phyloP scores from a whole-genome alignment of 2,113 vertebrate genomes.

The Pimephales promelas region DNA sequence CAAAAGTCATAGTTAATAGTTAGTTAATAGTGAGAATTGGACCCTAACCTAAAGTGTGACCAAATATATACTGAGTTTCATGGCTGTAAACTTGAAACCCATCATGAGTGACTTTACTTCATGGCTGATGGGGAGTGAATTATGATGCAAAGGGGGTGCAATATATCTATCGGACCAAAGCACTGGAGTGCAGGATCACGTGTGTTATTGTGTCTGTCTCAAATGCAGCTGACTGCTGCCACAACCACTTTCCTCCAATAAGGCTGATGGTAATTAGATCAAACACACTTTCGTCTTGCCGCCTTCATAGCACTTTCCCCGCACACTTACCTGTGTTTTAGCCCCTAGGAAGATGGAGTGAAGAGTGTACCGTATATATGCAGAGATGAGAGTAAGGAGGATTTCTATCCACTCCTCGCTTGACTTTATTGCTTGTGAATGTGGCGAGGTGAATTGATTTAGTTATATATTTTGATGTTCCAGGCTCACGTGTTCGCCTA shows the following conservation, averaged over 20 bases:
- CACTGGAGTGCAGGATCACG: conserved; percentile 16
- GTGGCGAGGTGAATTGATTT: conserved; percentile 65
- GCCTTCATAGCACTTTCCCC: conserved; percentile 36
- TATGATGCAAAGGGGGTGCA: background rate
- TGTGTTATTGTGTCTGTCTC: conserved; percentile 54
- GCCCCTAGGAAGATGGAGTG: background rate
- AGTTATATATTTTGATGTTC: conserved; percentile 61
- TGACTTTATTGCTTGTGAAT: conserved; percentile 40
- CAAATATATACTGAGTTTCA: background rate
- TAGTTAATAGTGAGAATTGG: no score
- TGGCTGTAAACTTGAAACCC: conserved; percentile 16
- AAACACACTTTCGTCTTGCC: conserved; percentile 44
- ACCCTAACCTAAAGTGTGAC: no score
- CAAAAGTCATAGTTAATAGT: no score
- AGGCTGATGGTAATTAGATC: conserved; percentile 57
- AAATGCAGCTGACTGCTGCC: conserved; percentile 57
- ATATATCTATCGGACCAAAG: background rate
- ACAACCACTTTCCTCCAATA: conserved; percentile 56
- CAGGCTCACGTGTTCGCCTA: conserved; percentile 47
- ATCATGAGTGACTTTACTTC: conserved; percentile 5
- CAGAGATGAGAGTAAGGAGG: background rate
- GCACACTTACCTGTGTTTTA: conserved; percentile 24
- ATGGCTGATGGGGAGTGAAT: background rate
- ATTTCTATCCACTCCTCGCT: conserved; percentile 27
- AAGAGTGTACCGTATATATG: background rate